Conservation (phyloP, 2,797 vertebrate genomes). For the Gymnoscopelus braueri region DNA sequence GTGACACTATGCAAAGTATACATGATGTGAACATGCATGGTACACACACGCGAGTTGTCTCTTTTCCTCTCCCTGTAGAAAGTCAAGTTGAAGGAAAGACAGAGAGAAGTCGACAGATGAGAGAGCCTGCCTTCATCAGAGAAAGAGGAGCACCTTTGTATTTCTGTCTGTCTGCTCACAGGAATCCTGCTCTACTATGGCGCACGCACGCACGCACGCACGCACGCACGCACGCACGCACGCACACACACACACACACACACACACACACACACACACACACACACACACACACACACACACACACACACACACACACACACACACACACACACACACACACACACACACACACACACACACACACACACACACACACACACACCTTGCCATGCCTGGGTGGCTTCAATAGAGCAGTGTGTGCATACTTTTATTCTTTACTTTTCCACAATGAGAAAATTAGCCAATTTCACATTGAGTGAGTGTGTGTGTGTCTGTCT, state of each 20-base stretch:
- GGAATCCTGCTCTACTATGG: background rate
- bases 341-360: background rate
- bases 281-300: background rate
- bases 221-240: slow-evolving; percentile 6
- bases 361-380: slow-evolving; percentile 1
- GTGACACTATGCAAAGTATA: no score
- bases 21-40: no score
- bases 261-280: slow-evolving; percentile 9
- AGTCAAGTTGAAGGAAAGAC: background rate
- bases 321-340: slow-evolving; percentile 9
- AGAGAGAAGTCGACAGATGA: background rate
- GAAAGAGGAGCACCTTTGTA: background rate
- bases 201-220: background rate
- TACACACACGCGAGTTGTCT: background rate
- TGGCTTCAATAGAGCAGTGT: no score
- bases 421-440: no score
- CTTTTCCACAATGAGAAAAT: no score
- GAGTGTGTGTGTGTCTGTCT: no score
- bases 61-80: background rate
- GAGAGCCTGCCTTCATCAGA: background rate
- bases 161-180: background rate
- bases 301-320: background rate
- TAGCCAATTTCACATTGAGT: no score
- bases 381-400: no score
- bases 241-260: background rate